Conservation (phyloP, 2,113 vertebrate genomes). For the Gobiocypris rarus region DNA sequence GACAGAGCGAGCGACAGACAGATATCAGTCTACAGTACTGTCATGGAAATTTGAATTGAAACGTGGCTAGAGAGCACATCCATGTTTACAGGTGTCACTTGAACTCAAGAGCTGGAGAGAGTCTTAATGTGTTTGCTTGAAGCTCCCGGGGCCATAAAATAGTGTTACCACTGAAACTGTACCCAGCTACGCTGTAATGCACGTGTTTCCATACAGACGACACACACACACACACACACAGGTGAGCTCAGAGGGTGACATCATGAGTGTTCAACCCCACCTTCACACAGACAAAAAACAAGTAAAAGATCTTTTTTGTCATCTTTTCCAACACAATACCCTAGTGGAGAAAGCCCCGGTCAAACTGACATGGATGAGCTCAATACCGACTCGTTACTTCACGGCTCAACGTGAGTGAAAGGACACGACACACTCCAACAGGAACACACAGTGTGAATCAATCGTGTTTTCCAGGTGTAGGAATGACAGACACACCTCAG, state of each 20-base stretch:
- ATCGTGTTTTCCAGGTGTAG: constrained; percentile 39
- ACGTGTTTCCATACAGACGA: not conserved
- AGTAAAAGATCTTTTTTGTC: not conserved
- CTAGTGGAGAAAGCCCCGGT: too few species aligned
- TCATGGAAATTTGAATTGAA: too few species aligned
- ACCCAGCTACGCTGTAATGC: not conserved
- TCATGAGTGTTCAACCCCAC: not conserved
- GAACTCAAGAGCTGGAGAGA: too few species aligned
- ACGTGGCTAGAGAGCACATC: too few species aligned
- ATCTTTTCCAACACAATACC: not conserved
- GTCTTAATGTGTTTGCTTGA: not conserved
- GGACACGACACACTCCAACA: constrained; percentile 60
- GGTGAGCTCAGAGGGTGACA: constrained; percentile 1
- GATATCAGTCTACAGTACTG: not conserved
- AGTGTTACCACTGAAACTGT: not conserved
- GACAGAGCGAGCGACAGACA: too few species aligned
- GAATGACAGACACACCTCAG: not conserved
- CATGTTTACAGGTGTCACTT: too few species aligned
- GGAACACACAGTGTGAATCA: constrained; percentile 52
- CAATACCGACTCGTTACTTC: too few species aligned
- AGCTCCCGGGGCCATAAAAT: not conserved
- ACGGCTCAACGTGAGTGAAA: constrained; percentile 49
- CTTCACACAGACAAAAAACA: constrained; percentile 4
- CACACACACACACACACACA: too few species aligned
- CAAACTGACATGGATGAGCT: too few species aligned